phyloP scores from a whole-genome alignment of 2,888 invertebrate species.

The Pilophorus perplexus region DNA sequence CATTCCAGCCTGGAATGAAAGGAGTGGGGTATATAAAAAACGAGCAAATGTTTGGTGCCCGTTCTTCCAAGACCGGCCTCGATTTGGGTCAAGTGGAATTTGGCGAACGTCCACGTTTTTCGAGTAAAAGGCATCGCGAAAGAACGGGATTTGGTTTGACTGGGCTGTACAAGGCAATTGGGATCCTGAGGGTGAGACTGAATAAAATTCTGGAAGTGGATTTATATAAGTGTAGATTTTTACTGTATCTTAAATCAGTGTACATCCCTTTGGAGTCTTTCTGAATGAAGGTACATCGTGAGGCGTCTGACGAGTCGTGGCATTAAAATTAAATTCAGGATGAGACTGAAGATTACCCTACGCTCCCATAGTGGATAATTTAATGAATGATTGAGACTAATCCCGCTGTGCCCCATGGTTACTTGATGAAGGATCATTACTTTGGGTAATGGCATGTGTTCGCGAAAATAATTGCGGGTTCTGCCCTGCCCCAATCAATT shows the following conservation, averaged over 20 bases:
- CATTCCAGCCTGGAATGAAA: not conserved
- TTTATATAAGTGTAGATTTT: too few relatives aligned
- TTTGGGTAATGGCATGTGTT: constrained; percentile 1
- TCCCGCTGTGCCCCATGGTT: constrained; percentile 8
- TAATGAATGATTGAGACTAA: constrained; percentile 23
- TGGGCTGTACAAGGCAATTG: too few relatives aligned
- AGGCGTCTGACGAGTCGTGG: too few relatives aligned
- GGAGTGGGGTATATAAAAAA: not conserved
- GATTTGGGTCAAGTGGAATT: constrained; percentile 8
- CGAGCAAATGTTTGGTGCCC: not conserved
- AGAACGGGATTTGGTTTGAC: too few relatives aligned
- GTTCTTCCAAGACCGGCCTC: too few relatives aligned
- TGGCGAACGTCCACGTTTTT: not conserved
- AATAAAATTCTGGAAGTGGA: too few relatives aligned
- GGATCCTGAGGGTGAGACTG: too few relatives aligned
- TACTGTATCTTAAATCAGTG: too few relatives aligned
- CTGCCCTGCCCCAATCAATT: not conserved
- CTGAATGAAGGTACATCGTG: too few relatives aligned
- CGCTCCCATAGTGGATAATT: not conserved
- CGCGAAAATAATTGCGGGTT: constrained; percentile 19
- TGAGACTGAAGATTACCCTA: not conserved
- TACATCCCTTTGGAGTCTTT: too few relatives aligned
- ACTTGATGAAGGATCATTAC: constrained; percentile 26
- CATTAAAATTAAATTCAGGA: not conserved
- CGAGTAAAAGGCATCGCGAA: too few relatives aligned